A percentile compares a stretch with the other conserved stretches of the same genome.
Evolutionary conservation across 2,113 vertebrate species (phyloP).

Genomic region (Elephantulus edwardii): DNA sequence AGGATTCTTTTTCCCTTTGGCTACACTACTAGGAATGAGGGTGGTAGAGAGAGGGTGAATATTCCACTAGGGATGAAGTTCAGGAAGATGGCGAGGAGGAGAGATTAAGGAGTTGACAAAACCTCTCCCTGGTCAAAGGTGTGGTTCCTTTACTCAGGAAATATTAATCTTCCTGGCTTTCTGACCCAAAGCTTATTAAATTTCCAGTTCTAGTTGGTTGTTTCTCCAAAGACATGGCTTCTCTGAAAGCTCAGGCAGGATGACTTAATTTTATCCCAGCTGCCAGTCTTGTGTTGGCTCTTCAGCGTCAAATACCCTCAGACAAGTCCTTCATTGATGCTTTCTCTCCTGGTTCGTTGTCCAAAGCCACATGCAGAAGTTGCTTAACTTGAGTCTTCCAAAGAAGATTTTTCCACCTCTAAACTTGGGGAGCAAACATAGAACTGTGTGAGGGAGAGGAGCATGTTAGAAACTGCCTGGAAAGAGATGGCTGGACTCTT

Average conservation of each 20-base stretch:
- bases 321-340: slow-evolving; percentile 46
- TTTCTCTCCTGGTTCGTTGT: neutral
- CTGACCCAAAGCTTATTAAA: neutral
- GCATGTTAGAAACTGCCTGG: slow-evolving; percentile 24
- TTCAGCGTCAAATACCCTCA: neutral
- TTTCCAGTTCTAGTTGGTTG: neutral
- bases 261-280: neutral
- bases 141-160: neutral
- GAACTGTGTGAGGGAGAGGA: neutral
- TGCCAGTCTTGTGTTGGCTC: neutral
- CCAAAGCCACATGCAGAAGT: neutral
- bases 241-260: neutral
- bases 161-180: neutral
- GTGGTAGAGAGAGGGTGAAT: neutral
- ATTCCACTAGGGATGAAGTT: neutral
- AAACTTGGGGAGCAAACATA: neutral
- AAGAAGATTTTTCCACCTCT: slow-evolving; percentile 41
- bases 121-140: neutral
- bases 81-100: neutral
- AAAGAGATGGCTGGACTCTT: neutral
- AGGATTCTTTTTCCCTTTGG: slow-evolving; percentile 11
- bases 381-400: slow-evolving; percentile 33
- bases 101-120: neutral
- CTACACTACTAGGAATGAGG: neutral
- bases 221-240: neutral